Conservation (phyloP, 2,888 invertebrate genomes). For the Criorhina ranunculi region DNA sequence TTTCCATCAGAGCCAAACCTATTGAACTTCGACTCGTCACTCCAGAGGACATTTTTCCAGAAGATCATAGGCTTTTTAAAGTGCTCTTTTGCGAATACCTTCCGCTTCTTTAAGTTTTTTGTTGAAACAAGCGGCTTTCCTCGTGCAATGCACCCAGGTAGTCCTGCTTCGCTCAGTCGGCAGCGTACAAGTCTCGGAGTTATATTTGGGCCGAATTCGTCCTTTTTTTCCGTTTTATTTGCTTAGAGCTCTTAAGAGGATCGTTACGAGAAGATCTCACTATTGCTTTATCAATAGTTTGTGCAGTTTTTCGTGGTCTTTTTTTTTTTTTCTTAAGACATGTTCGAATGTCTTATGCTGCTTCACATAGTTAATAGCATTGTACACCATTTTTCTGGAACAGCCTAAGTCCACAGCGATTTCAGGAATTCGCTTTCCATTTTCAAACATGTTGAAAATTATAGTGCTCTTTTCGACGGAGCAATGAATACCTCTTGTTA, state of each 20-base stretch:
- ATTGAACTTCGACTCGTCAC: constrained; percentile 2
- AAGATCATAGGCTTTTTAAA: neutral
- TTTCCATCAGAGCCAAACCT: neutral
- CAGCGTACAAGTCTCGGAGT: neutral
- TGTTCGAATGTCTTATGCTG: constrained; percentile 1
- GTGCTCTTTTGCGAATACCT: neutral
- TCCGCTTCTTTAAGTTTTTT: constrained; percentile 1
- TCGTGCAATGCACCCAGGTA: neutral
- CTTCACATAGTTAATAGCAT: neutral
- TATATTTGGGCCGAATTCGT: neutral
- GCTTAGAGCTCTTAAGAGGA: neutral
- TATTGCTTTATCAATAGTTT: too few relatives aligned
- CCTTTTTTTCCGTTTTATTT: neutral
- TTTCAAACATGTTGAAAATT: neutral
- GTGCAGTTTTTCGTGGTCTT: too few relatives aligned
- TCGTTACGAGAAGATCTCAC: too few relatives aligned
- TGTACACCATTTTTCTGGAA: neutral
- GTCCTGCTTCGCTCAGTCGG: neutral
- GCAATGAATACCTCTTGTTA: constrained; percentile 1
- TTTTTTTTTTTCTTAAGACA: too few relatives aligned
- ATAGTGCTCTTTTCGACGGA: neutral
- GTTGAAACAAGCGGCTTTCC: constrained; percentile 1
- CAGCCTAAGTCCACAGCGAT: neutral
- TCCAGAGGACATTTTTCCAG: constrained; percentile 1
- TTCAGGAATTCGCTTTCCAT: too few relatives aligned